Evolutionary conservation across 2,113 vertebrate genomes (phyloP), one percentile per base, ranked within the genome.

Genomic region (Gymnarchus niloticus): DNA sequence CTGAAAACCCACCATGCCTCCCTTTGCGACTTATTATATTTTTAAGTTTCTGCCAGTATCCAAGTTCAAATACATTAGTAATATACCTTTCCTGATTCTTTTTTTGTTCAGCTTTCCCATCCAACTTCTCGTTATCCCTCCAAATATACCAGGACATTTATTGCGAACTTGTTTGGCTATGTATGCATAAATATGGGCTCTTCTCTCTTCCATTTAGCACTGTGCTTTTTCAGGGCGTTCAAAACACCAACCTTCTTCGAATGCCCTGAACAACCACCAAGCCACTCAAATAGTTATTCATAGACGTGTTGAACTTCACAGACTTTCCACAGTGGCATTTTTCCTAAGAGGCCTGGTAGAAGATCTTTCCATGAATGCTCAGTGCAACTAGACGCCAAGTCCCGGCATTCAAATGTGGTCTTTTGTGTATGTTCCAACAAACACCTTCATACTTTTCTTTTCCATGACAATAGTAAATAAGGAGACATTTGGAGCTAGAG

Each of bases 291-390:
- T 14, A 14, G 12, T 69, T 33, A 25, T 37, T 5, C 28, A 17
- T 33, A 69, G 61, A 69, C 37, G 28, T 69, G 28, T 69, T 37
- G 33, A 69, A 69, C 61, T 69, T 69, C 61, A 69, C 61, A 69
- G 61, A 69, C 61, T 69, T 69, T 69, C 61, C 61, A 69, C 61
- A 69, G 61, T 17, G 61, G 61, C 61, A 37, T 37, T 69, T 69
- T 69, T 37, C 61, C 4, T 17, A 6, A 69, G 61, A 69, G 28
- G 6, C 14, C 61, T 69, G n/a, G 61, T 19, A 69, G 61, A 69
- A 33, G 61, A 69, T 69, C 28, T 37, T 69, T 69, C 61, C 61
- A 69, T 69, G 28, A 69, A 69, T 6, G 61, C 51, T 9, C 51
- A 52, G 1, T 52, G 61, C 61, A 69, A 19, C 59, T 65, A 12